Percentiles rank a stretch among this genome's conserved stretches.
Conservation (phyloP, 2,888 invertebrate genomes). For the Agonopterix alstromeriana region DNA sequence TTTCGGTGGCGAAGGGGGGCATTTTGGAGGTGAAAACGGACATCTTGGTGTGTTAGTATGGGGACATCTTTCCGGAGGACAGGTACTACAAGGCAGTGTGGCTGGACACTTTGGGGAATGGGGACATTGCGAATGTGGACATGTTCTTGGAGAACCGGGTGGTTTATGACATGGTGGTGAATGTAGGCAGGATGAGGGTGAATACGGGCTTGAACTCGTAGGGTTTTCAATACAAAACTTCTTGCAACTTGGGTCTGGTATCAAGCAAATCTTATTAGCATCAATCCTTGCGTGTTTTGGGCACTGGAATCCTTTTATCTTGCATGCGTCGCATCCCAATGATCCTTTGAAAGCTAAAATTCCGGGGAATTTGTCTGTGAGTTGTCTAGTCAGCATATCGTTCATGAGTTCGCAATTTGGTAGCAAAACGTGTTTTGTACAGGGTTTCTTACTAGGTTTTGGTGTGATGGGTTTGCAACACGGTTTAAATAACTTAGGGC, state of each 20-base stretch:
- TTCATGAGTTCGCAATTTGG: constrained; percentile 18
- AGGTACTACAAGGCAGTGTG: background rate
- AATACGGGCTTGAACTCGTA: background rate
- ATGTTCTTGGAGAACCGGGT: constrained; percentile 14
- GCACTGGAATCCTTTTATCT: constrained; percentile 10
- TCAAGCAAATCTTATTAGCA: constrained; percentile 18
- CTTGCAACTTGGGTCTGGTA: constrained; percentile 23
- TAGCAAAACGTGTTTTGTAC: constrained; percentile 36
- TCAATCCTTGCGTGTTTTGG: constrained; percentile 23
- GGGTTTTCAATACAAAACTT: constrained; percentile 13
- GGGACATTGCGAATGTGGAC: background rate
- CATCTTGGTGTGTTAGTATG: too few relatives aligned
- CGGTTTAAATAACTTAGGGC: too few relatives aligned
- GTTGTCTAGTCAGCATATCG: constrained; percentile 14
- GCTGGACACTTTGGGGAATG: background rate
- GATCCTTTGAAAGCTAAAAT: constrained; percentile 30
- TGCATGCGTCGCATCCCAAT: constrained; percentile 22
- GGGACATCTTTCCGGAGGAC: background rate
- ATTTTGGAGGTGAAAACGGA: background rate
- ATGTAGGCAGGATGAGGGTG: background rate
- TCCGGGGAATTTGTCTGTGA: constrained; percentile 15
- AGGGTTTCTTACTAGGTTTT: constrained; percentile 5
- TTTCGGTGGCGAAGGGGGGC: constrained; percentile 1
- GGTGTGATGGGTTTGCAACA: too few relatives aligned
- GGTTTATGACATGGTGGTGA: constrained; percentile 7